These are phyloP conservation scores for Antheraea pernyi DNA, from an alignment of 1,140 invertebrate species.

Conservation along the genomic window DNA sequence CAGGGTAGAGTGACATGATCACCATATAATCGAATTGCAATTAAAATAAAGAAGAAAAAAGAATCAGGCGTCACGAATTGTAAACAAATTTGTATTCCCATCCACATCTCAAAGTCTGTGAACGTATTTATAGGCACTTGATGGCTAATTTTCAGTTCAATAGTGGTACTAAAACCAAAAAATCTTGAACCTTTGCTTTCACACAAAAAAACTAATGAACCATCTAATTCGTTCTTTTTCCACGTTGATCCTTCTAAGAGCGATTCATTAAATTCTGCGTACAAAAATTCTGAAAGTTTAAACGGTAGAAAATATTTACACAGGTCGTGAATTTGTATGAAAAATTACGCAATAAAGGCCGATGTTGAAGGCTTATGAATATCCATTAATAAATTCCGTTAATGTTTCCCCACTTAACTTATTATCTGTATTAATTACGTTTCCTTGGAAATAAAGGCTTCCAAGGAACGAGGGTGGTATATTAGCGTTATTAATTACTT, in stretches of 20 bases:
- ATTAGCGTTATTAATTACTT: background rate
- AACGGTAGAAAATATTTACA: background rate
- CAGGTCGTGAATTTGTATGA: conserved; percentile 15
- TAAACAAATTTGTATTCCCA: too few species aligned
- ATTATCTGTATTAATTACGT: conserved; percentile 42
- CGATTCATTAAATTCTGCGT: background rate
- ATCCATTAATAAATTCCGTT: conserved; percentile 24
- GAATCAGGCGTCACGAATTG: too few species aligned
- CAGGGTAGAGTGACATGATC: too few species aligned
- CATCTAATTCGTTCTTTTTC: too few species aligned
- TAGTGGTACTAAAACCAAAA: too few species aligned
- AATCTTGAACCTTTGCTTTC: too few species aligned
- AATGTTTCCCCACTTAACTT: conserved; percentile 33
- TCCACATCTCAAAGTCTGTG: too few species aligned
- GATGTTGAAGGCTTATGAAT: conserved; percentile 26
- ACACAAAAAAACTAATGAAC: too few species aligned
- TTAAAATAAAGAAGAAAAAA: too few species aligned
- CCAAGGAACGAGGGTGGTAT: background rate
- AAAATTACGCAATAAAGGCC: conserved; percentile 21
- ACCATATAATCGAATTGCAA: too few species aligned
- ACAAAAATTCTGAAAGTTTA: background rate
- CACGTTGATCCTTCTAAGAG: background rate
- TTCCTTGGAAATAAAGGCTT: conserved; percentile 9
- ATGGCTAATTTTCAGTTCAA: too few species aligned
- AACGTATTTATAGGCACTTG: too few species aligned